Conservation (phyloP, 2,113 vertebrate species). For the Acanthochromis polyacanthus region DNA sequence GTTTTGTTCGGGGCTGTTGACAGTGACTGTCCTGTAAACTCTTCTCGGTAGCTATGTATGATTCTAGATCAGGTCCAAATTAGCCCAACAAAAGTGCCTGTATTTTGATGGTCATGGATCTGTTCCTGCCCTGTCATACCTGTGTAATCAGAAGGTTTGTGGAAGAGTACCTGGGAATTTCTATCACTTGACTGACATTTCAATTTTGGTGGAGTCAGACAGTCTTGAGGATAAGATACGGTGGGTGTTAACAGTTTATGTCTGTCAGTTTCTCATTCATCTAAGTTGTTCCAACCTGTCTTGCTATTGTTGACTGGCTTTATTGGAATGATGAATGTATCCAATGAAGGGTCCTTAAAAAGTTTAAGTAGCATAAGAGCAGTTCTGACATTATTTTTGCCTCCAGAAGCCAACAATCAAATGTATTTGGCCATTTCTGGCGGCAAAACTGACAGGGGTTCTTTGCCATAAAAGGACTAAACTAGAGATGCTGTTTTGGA, state of each 20-base stretch:
- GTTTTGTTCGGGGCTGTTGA: neutral
- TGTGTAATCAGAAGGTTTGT: constrained; percentile 5
- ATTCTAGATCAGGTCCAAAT: neutral
- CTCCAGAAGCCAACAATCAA: neutral
- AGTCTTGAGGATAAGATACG: neutral
- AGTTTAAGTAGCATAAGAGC: neutral
- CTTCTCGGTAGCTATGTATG: constrained; percentile 1
- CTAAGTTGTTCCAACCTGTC: neutral
- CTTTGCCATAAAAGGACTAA: too few species aligned
- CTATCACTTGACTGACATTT: constrained; percentile 3
- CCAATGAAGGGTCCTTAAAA: neutral
- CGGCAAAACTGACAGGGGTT: too few species aligned
- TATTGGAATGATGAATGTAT: neutral
- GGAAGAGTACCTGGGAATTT: neutral
- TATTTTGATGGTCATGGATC: neutral
- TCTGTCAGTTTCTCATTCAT: neutral
- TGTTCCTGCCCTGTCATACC: neutral
- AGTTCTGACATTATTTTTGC: neutral
- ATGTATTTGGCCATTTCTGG: neutral
- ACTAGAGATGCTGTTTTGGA: neutral
- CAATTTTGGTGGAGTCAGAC: constrained; percentile 9
- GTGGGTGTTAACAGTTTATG: neutral
- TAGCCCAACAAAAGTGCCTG: neutral
- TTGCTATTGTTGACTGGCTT: neutral
- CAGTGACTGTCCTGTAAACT: neutral